Evolutionary conservation across 2,797 vertebrate species (phyloP).

Genomic region (Buceros bicornis): DNA sequence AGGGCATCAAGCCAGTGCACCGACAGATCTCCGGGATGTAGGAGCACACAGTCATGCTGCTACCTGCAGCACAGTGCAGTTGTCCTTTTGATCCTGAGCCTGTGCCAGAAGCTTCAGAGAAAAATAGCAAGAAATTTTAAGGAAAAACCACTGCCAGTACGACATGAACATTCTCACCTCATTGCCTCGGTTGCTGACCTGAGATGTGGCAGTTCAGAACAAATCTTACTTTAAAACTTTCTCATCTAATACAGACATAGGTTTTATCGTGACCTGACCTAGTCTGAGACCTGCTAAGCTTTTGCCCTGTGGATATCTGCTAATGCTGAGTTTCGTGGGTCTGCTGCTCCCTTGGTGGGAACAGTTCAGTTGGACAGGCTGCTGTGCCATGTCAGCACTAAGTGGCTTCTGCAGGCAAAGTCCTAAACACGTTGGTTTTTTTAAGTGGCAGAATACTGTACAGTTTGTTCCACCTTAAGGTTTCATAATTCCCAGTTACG

Average conservation of each 20-base stretch:
- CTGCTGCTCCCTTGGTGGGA: background rate
- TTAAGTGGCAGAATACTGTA: background rate
- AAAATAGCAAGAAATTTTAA: background rate
- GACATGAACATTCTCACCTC: background rate
- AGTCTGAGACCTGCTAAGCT: background rate
- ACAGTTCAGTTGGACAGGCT: background rate
- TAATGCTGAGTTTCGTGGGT: background rate
- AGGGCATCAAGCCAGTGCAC: background rate
- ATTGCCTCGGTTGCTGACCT: background rate
- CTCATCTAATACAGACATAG: accelerated
- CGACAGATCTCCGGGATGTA: background rate
- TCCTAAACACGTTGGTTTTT: background rate
- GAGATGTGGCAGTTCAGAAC: background rate
- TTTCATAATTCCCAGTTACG: background rate
- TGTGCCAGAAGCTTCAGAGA: background rate
- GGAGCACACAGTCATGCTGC: too few relatives aligned
- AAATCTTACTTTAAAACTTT: background rate
- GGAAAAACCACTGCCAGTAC: background rate
- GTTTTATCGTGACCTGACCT: background rate
- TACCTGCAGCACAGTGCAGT: background rate
- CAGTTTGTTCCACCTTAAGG: background rate
- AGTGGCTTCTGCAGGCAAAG: background rate
- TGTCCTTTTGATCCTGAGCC: background rate
- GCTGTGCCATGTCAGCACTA: background rate
- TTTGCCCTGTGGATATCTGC: background rate